Evolutionary conservation across 1,140 invertebrate genomes (phyloP), one percentile per base, ranked within the genome.

Genomic region (Lasaia peninsularis): DNA sequence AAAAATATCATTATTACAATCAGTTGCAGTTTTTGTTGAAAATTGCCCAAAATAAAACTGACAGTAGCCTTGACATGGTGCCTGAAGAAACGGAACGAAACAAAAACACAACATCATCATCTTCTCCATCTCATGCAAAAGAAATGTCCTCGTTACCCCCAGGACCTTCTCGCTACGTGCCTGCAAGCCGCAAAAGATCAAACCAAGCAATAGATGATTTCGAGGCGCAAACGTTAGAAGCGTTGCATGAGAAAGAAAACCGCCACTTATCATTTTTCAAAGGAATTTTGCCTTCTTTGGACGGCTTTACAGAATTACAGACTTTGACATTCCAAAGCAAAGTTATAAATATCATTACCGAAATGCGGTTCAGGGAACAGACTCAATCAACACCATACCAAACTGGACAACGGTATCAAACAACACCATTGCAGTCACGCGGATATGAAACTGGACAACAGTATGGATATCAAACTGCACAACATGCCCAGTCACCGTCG

Each of bases 1-100:
- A 58, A 54, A 58, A 58, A 58, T 63, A 63, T 62, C 60, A 62
- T 63, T 63, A 54, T 63, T 63, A 63, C 56, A 58, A 63, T 58
- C 61, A 58, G 52, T 33, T 63, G 37, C 52, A 58, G 33, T 63
- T 63, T 63, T 63, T 63, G 44, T 44, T 51, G 33, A 63, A 58
- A 63, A 44, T 58, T 49, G 56, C 61, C 35, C 61, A 63, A 58
- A 58, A 33, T 33, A 33, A 53, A 50, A 58, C 52, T 54, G 56
- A 58, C 44, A 58, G 52, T 63, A 63, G 61, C 52, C 51, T 62
- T 48, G 55, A 57, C 28, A 52, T 58, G 24, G 48, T 57, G 57
- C 14, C 49, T 59, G 24, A 52, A 59, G 49, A 59, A 59, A 59
- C 51, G 35, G 48, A 58, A 58, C 56, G 56, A 58, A 58, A 58